Evolutionary conservation across 2,113 vertebrate genomes (phyloP).

Genomic region (Centropristis striata): DNA sequence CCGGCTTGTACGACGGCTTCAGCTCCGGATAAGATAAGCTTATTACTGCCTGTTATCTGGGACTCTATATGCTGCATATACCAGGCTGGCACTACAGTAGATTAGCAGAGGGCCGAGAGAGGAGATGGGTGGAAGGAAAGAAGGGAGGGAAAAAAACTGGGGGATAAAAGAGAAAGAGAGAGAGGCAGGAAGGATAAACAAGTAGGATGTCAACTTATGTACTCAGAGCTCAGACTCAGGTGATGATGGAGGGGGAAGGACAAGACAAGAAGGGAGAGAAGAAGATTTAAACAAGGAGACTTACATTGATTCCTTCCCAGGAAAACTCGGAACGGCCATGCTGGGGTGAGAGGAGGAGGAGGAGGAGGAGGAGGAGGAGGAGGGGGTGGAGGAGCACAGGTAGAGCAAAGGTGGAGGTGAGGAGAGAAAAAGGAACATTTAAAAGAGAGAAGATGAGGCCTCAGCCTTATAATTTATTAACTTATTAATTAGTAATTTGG

Average conservation of each 20-base stretch:
- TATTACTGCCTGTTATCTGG: constrained; percentile 72
- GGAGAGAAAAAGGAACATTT: constrained; percentile 39
- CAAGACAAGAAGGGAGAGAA: constrained; percentile 8
- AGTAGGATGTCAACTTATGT: constrained; percentile 41
- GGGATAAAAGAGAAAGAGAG: constrained; percentile 28
- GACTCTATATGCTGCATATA: constrained; percentile 45
- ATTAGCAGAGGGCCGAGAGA: constrained; percentile 54
- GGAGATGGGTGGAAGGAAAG: constrained; percentile 23
- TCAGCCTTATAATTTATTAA: too few species aligned
- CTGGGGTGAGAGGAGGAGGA: constrained; percentile 80
- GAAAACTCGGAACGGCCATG: constrained; percentile 95
- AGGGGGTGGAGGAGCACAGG: constrained; percentile 15
- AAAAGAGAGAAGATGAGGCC: constrained; percentile 11
- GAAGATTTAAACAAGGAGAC: constrained; percentile 77
- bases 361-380: constrained; percentile 64
- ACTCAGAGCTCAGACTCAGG: constrained; percentile 47
- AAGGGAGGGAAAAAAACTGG: constrained; percentile 13
- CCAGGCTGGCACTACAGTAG: constrained; percentile 57
- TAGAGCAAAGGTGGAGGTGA: constrained; percentile 24
- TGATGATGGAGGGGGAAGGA: constrained; percentile 34
- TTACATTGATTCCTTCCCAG: constrained; percentile 99
- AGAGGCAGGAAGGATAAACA: constrained; percentile 39
- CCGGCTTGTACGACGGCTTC: constrained; percentile 38
- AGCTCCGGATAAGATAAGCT: constrained; percentile 57
- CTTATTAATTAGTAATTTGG: too few species aligned